Conservation (phyloP, 2,888 invertebrate genomes). For the Meandrusa payeni region DNA sequence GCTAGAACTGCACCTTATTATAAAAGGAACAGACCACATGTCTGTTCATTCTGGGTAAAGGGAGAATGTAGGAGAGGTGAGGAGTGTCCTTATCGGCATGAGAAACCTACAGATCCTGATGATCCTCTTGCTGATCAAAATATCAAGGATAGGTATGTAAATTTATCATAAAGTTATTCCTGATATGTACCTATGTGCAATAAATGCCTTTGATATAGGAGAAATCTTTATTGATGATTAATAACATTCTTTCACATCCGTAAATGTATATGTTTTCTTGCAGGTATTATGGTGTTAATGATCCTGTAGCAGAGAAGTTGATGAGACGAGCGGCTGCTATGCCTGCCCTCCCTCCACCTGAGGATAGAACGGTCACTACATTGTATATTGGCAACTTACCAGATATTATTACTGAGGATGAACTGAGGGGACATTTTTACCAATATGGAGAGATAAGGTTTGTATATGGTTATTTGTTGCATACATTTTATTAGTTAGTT, state of each 20-base stretch:
- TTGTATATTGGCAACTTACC: conserved; percentile 98
- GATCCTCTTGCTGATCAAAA: conserved; percentile 98
- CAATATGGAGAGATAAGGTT: conserved; percentile 98
- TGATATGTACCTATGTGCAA: too few species aligned
- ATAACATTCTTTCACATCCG: too few species aligned
- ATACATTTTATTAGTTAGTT: too few species aligned
- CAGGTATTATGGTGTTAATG: conserved; percentile 96
- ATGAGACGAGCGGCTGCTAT: conserved; percentile 94
- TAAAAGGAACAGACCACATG: conserved; percentile 96
- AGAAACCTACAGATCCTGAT: conserved; percentile 98
- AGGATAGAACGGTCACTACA: conserved; percentile 97
- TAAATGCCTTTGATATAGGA: too few species aligned
- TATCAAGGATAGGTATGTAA: conserved; percentile 90
- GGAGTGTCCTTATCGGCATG: conserved; percentile 97
- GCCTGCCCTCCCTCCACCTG: conserved; percentile 97
- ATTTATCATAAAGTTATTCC: too few species aligned
- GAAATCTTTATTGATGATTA: too few species aligned
- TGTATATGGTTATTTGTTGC: too few species aligned
- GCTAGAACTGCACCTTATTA: conserved; percentile 97
- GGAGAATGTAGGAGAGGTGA: conserved; percentile 97
- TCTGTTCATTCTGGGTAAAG: conserved; percentile 99
- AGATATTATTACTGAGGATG: conserved; percentile 92
- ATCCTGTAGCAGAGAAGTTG: conserved; percentile 97
- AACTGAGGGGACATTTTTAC: conserved; percentile 97
- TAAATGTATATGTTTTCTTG: too few species aligned